A percentile compares a stretch with the other conserved stretches of the same genome.
These are phyloP conservation scores for Triops cancriformis DNA, from an alignment of 1,140 invertebrate species.

Conservation along the genomic window DNA sequence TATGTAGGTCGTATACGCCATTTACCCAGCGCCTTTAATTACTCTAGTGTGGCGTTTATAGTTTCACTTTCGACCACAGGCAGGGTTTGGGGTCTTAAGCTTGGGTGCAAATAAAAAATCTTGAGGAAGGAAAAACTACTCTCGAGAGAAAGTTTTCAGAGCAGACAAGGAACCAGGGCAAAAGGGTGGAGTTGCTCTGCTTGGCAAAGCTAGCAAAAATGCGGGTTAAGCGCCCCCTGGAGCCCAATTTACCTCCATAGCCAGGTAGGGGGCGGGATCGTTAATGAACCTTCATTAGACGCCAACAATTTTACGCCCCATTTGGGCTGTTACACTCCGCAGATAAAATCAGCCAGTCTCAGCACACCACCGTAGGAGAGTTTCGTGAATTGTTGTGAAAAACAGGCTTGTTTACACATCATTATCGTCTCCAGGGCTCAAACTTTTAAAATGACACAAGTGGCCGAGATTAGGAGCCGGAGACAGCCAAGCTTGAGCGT, in stretches of 20 bases:
- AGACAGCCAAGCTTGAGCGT: too few species aligned
- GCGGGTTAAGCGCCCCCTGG: background rate
- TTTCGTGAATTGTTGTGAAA: too few species aligned
- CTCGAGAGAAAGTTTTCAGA: background rate
- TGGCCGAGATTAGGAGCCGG: too few species aligned
- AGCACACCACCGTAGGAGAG: too few species aligned
- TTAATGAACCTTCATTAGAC: too few species aligned
- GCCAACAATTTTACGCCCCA: too few species aligned
- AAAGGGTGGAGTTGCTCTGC: constrained; percentile 8
- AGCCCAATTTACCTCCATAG: background rate
- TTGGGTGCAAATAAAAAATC: background rate
- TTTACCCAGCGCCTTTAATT: background rate
- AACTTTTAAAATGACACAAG: too few species aligned
- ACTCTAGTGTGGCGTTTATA: background rate
- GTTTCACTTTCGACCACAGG: background rate
- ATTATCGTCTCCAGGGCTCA: too few species aligned
- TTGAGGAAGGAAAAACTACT: background rate
- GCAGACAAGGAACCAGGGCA: background rate
- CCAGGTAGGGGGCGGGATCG: background rate
- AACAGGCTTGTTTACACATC: too few species aligned
- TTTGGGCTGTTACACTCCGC: too few species aligned
- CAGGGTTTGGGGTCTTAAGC: background rate
- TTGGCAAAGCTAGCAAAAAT: background rate
- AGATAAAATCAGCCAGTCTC: too few species aligned
- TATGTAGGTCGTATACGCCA: background rate